Conservation (phyloP, 2,888 invertebrate genomes). For the Osmoderma eremita region DNA sequence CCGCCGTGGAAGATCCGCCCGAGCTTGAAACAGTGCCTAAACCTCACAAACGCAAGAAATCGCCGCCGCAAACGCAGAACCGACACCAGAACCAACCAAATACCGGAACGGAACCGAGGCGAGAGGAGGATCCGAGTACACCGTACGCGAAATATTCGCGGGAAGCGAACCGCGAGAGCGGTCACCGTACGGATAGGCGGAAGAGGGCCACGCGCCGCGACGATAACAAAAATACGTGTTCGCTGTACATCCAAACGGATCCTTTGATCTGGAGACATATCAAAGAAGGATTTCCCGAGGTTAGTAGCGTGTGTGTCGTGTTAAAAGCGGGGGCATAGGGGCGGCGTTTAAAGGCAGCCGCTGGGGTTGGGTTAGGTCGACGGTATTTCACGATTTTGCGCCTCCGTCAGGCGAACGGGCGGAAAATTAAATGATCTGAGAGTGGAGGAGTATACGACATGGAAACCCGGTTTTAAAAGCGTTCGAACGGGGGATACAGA, state of each 20-base stretch:
- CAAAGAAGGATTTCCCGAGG: slow-evolving; percentile 82
- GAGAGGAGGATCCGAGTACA: slow-evolving; percentile 41
- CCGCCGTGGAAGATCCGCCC: slow-evolving; percentile 70
- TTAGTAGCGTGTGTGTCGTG: slow-evolving; percentile 61
- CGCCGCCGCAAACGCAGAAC: not conserved
- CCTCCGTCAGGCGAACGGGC: not conserved
- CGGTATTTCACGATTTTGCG: slow-evolving; percentile 13
- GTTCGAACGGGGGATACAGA: too few relatives aligned
- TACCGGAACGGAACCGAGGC: slow-evolving; percentile 3
- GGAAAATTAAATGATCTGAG: slow-evolving; percentile 13
- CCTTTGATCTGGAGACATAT: slow-evolving; percentile 97
- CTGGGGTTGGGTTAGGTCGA: not conserved
- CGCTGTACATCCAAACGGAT: slow-evolving; percentile 97
- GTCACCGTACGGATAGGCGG: slow-evolving; percentile 48
- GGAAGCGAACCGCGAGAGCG: slow-evolving; percentile 72
- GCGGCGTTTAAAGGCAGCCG: too few relatives aligned
- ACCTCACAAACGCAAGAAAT: slow-evolving; percentile 26
- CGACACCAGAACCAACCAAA: not conserved
- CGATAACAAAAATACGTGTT: slow-evolving; percentile 88
- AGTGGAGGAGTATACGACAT: too few relatives aligned
- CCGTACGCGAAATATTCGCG: slow-evolving; percentile 80
- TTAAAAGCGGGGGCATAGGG: too few relatives aligned
- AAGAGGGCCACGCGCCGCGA: slow-evolving; percentile 69
- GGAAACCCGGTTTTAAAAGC: too few relatives aligned
- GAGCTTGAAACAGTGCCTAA: slow-evolving; percentile 49